Evolutionary conservation across 2,113 vertebrate species (phyloP).

Genomic region (Numida meleagris): DNA sequence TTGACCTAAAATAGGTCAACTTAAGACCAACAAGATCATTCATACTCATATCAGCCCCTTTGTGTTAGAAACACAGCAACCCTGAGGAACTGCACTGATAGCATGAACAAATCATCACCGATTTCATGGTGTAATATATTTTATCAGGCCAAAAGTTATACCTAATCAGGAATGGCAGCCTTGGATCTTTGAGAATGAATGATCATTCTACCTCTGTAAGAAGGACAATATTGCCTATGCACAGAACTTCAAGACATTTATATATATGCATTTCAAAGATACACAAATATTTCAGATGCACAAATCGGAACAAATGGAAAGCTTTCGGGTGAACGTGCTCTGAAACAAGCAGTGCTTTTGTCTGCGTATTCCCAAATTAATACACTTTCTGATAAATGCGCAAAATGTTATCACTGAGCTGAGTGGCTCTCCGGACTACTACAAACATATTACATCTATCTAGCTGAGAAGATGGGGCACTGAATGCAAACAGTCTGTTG

Average conservation of each 20-base stretch:
- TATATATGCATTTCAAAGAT: neutral
- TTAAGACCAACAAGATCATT: neutral
- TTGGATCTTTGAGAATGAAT: neutral
- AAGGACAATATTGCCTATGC: neutral
- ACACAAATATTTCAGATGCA: neutral
- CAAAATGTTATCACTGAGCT: neutral
- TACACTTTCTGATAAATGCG: neutral
- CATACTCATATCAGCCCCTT: neutral
- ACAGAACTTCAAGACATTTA: neutral
- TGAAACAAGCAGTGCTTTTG: neutral
- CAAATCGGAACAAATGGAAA: neutral
- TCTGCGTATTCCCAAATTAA: constrained; percentile 1
- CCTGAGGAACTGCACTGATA: neutral
- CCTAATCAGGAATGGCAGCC: neutral
- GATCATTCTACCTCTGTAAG: neutral
- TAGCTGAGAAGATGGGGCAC: constrained; percentile 5
- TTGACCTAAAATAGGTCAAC: neutral
- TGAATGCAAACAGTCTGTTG: constrained; percentile 59
- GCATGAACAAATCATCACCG: neutral
- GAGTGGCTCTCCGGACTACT: neutral
- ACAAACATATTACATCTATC: constrained; percentile 5
- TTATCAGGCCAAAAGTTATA: constrained; percentile 6
- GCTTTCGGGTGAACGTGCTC: neutral
- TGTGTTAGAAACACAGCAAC: neutral
- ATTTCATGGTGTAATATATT: constrained; percentile 5